Evolutionary conservation across 2,888 invertebrate genomes (phyloP).

Genomic region (Dorcus parallelipipedus): DNA sequence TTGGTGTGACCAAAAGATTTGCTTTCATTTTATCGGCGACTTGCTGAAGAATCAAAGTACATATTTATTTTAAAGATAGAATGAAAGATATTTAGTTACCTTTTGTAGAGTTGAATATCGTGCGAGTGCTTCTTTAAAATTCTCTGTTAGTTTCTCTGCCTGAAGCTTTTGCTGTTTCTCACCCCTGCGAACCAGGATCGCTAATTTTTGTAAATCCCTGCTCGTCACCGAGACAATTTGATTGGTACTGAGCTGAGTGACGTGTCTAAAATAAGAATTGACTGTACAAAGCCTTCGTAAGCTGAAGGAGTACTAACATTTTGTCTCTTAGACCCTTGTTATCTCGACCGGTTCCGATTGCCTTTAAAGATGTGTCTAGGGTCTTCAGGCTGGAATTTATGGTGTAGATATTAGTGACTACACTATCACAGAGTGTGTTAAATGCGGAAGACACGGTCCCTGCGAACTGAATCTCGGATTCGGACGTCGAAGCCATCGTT

Average conservation of each 20-base stretch:
- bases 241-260: slow-evolving; percentile 72
- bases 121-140: slow-evolving; percentile 75
- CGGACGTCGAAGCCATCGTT: slow-evolving; percentile 50
- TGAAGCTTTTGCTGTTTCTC: slow-evolving; percentile 81
- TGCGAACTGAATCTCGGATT: slow-evolving; percentile 68
- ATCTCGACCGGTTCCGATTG: slow-evolving; percentile 73
- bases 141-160: slow-evolving; percentile 77
- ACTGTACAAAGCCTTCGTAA: slow-evolving; percentile 9
- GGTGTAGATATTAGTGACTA: slow-evolving; percentile 75
- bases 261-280: slow-evolving; percentile 55
- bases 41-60: slow-evolving; percentile 46
- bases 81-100: slow-evolving; percentile 49
- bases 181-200: slow-evolving; percentile 65
- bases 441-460: slow-evolving; percentile 73
- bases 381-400: slow-evolving; percentile 71
- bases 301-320: slow-evolving; percentile 51
- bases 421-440: slow-evolving; percentile 74
- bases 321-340: slow-evolving; percentile 64
- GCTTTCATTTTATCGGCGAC: slow-evolving; percentile 69
- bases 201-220: slow-evolving; percentile 68
- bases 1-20: slow-evolving; percentile 49
- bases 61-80: neutral
- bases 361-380: slow-evolving; percentile 70
- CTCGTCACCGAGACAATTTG: slow-evolving; percentile 70
- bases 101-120: slow-evolving; percentile 78